phyloP scores from a whole-genome alignment of 35 echinoderm and acorn worm genomes.

The Diadema setosum region DNA sequence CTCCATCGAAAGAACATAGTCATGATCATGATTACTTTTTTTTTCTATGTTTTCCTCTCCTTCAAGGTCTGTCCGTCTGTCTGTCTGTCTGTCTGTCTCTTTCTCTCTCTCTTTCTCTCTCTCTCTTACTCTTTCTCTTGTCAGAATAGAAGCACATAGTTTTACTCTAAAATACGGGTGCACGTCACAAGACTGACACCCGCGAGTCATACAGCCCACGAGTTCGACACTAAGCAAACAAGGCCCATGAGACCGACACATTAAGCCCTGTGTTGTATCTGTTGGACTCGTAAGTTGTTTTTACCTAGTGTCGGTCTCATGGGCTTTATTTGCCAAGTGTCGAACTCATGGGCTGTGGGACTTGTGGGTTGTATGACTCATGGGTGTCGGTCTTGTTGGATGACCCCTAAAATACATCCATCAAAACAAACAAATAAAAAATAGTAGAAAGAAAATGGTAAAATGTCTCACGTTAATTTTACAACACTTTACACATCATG shows the following conservation, averaged over 20 bases:
- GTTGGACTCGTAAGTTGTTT: too few relatives aligned
- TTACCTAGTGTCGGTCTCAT: too few relatives aligned
- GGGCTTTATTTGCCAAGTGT: too few relatives aligned
- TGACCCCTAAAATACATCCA: too few relatives aligned
- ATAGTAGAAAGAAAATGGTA: too few relatives aligned
- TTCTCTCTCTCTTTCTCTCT: background rate
- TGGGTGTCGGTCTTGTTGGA: too few relatives aligned
- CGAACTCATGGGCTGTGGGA: too few relatives aligned
- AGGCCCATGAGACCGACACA: background rate
- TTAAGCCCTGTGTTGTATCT: too few relatives aligned
- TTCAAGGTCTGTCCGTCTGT: background rate
- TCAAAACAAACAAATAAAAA: too few relatives aligned
- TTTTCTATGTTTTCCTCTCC: background rate
- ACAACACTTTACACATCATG: too few relatives aligned
- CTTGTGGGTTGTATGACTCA: too few relatives aligned
- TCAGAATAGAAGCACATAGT: background rate
- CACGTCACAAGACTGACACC: background rate
- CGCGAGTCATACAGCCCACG: background rate
- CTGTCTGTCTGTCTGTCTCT: background rate
- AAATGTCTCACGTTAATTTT: too few relatives aligned
- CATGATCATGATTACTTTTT: background rate
- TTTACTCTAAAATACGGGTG: background rate
- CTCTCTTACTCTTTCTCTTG: background rate
- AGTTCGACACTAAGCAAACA: background rate
- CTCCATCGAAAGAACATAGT: background rate